phyloP scores from a whole-genome alignment of 2,113 vertebrate genomes.

The Marcusenius ussheri region DNA sequence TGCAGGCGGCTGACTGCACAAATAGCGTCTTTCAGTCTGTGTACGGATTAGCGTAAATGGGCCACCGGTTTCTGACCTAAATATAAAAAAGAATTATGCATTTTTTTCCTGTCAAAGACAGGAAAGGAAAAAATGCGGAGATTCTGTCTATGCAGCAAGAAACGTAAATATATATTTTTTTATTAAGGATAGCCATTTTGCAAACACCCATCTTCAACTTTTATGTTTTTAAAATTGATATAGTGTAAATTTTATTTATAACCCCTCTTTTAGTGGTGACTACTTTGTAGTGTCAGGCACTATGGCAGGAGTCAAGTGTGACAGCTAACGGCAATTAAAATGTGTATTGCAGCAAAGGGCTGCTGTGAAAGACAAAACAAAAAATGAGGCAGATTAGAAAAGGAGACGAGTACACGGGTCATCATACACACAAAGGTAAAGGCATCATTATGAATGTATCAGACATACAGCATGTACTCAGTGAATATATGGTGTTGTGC shows the following conservation, averaged over 20 bases:
- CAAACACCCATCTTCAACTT: background rate
- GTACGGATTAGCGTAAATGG: slow-evolving; percentile 6
- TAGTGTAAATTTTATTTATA: background rate
- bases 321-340: background rate
- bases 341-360: background rate
- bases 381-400: background rate
- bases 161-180: background rate
- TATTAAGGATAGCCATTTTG: background rate
- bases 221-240: background rate
- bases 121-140: background rate
- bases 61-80: slow-evolving; percentile 3
- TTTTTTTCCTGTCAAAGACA: slow-evolving; percentile 1
- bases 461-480: background rate
- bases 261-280: background rate
- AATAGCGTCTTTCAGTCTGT: slow-evolving; percentile 7
- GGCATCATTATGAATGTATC: background rate
- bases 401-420: background rate
- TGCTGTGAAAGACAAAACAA: background rate
- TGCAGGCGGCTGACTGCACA: background rate
- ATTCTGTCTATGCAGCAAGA: slow-evolving; percentile 11
- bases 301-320: background rate
- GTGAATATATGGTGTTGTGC: background rate
- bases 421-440: background rate
- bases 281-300: background rate
- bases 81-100: background rate